These are phyloP conservation scores for Boleophthalmus pectinirostris DNA, from an alignment of 2,113 vertebrate species.

Conservation along the genomic window DNA sequence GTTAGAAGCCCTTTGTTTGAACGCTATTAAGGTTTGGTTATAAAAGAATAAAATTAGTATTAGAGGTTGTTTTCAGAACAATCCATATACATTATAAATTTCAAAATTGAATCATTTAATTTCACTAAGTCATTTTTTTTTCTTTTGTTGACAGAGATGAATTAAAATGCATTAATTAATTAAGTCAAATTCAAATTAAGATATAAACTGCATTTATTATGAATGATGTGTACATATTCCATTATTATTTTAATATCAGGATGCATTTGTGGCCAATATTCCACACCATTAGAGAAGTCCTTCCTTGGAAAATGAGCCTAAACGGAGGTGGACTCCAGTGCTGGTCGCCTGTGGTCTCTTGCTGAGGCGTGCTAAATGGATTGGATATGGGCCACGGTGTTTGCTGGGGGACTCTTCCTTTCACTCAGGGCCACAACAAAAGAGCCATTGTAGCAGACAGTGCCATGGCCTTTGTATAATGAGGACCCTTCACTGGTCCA, in stretches of 20 bases:
- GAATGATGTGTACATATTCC: background rate
- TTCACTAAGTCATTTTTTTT: background rate
- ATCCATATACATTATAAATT: background rate
- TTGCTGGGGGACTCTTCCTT: conserved; percentile 65
- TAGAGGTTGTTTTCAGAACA: background rate
- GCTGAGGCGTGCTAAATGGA: conserved; percentile 56
- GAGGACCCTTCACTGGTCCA: conserved; percentile 55
- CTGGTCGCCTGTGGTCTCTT: conserved; percentile 37
- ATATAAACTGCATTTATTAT: background rate
- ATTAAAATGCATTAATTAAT: background rate
- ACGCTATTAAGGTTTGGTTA: background rate
- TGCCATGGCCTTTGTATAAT: conserved; percentile 68
- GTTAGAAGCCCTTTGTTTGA: background rate
- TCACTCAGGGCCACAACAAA: conserved; percentile 65
- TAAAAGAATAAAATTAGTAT: too few relatives aligned
- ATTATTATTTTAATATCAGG: background rate
- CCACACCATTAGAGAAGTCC: conserved; percentile 17
- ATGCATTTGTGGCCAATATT: background rate
- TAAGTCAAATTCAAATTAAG: background rate
- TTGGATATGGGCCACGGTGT: conserved; percentile 67
- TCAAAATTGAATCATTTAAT: background rate
- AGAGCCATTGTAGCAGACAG: conserved; percentile 65
- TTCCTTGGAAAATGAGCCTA: conserved; percentile 30
- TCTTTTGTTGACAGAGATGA: background rate
- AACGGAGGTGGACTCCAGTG: conserved; percentile 25